Base-by-base conservation (phyloP, 2,113 vertebrate species). In the Plecturocebus donacophilus region DNA sequence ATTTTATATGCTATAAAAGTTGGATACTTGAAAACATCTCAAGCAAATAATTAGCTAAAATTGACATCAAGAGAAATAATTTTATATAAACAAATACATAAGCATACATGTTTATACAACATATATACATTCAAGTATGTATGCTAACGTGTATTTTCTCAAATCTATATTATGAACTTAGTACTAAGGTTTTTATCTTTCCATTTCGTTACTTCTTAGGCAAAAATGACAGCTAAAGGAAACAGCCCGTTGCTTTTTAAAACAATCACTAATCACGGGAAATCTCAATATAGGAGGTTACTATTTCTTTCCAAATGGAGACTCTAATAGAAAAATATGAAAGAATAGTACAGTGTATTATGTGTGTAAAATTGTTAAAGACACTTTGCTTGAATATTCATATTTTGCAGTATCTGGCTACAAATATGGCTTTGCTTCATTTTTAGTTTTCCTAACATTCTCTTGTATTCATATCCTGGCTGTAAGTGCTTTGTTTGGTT, bases 161-260 rank as follows among this genome's bases (percentile, higher is more conserved):
- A 61, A 25, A 8, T 76, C 54, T 95, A 2, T 84, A 32, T 89
- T 83, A 83, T 42, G 45, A 97, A 47, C 21, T 61, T 58, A 90
- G 45, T 97, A n/a, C 40, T 81, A 66, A 7, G 54, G 85, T 52
- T 82, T 83, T 96, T 77, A 64, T 75, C 68, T 87, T 81, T 56
- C 56, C 20, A 0, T 68, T 85, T 96, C 61, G 68, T 88, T 2
- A 81, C 20, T 90, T 95, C 45, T 54, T 89, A 71, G 64, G 61
- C 89, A 95, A 95, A 94, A 91, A 82, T 95, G 84, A 86, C 56
- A 95, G 42, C 61, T 87, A 88, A 45, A 84, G 66, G 30, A 94
- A 90, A 71, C 23, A 71, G 42, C 47, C 8, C 6, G 2, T 81
- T 85, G 32, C 27, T 87, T 97, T 93, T 38, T 27, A 42, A 71